Conservation (phyloP, 35 echinoderm and acorn worm species). For the Acanthaster planci region DNA sequence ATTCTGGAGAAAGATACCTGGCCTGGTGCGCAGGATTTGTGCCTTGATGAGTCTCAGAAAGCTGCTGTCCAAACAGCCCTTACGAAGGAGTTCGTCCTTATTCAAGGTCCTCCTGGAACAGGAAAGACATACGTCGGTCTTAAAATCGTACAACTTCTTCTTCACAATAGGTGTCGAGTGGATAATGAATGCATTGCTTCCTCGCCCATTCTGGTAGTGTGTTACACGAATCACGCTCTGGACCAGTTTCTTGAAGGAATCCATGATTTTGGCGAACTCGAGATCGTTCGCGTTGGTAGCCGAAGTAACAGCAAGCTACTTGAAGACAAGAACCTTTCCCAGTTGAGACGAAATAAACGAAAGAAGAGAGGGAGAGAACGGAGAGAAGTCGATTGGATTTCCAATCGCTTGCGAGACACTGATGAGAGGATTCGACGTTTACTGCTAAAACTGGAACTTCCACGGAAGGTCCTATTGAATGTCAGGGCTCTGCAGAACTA, state of each 20-base stretch:
- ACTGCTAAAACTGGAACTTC: too few relatives aligned
- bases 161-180: slow-evolving; percentile 43
- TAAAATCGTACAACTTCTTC: slow-evolving; percentile 68
- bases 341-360: not conserved
- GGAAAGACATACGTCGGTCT: slow-evolving; percentile 92
- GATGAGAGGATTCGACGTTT: not conserved
- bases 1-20: slow-evolving; percentile 46
- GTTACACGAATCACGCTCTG: slow-evolving; percentile 90
- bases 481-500: not conserved
- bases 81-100: slow-evolving; percentile 64
- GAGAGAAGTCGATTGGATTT: not conserved
- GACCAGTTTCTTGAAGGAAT: slow-evolving; percentile 92
- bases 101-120: slow-evolving; percentile 96
- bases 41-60: slow-evolving; percentile 44
- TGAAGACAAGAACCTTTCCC: slow-evolving; percentile 27
- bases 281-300: slow-evolving; percentile 74
- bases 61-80: slow-evolving; percentile 60
- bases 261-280: not conserved
- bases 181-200: too few relatives aligned
- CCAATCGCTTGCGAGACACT: not conserved
- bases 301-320: slow-evolving; percentile 71
- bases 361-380: not conserved
- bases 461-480: not conserved
- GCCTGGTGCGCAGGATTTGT: slow-evolving; percentile 28
- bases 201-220: slow-evolving; percentile 77